Evolutionary conservation across 1,140 invertebrate species (phyloP).

Genomic region (Drosophila watanabei): DNA sequence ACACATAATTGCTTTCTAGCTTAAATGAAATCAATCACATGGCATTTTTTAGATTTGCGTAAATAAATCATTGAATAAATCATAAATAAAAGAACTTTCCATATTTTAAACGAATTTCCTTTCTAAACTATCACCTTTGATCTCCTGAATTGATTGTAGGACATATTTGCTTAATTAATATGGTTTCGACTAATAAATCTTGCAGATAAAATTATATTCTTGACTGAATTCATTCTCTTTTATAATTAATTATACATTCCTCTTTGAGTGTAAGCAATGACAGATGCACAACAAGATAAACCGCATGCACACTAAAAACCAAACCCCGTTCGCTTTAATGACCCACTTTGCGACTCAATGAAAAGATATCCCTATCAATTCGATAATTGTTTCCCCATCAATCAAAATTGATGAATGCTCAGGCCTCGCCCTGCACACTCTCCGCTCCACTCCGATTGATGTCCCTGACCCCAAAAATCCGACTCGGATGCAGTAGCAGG

Average conservation of each 20-base stretch:
- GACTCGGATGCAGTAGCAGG: slow-evolving; percentile 28
- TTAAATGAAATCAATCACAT: not conserved
- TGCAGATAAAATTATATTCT: slow-evolving; percentile 7
- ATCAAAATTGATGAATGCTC: slow-evolving; percentile 41
- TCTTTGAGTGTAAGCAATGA: not conserved
- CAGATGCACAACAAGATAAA: slow-evolving; percentile 17
- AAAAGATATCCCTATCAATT: slow-evolving; percentile 29
- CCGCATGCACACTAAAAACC: slow-evolving; percentile 14
- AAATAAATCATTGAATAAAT: not conserved
- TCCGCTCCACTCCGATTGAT: slow-evolving; percentile 1
- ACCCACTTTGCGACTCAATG: slow-evolving; percentile 28
- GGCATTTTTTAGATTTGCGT: not conserved
- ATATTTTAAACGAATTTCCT: not conserved
- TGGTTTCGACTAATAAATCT: not conserved
- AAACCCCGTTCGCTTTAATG: slow-evolving; percentile 14
- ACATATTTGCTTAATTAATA: not conserved
- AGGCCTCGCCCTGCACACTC: not conserved
- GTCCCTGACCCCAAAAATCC: slow-evolving; percentile 35
- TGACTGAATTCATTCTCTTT: not conserved
- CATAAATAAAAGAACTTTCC: not conserved
- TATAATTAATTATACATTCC: slow-evolving; percentile 4
- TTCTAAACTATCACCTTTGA: not conserved
- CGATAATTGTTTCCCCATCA: slow-evolving; percentile 41
- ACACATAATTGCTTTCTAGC: slow-evolving; percentile 3
- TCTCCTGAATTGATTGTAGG: not conserved